Evolutionary conservation across 2,113 vertebrate genomes (phyloP).

Genomic region (Chunga burmeisteri): DNA sequence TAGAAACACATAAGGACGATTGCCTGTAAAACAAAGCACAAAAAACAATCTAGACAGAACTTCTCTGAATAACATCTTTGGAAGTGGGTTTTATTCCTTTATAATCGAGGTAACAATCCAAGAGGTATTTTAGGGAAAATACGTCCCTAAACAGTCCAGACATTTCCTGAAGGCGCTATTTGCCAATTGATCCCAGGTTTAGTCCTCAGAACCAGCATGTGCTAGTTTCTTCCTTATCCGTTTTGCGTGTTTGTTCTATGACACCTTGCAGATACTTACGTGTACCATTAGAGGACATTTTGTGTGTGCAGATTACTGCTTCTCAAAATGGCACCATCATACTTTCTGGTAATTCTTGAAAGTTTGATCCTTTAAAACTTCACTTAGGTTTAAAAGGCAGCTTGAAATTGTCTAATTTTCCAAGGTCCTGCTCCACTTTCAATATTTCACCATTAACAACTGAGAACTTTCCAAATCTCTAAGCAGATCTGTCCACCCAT

Average conservation of each 20-base stretch:
- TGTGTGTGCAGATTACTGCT: background rate
- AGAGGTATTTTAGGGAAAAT: background rate
- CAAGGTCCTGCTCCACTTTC: background rate
- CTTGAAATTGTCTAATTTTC: background rate
- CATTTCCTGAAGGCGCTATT: background rate
- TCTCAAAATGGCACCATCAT: background rate
- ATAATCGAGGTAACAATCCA: background rate
- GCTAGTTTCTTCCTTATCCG: background rate
- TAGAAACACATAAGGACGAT: constrained; percentile 84
- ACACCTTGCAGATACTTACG: background rate
- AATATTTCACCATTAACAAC: background rate
- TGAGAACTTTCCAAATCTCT: background rate
- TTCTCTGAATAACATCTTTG: background rate
- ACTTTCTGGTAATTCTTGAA: background rate
- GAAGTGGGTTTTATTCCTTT: background rate
- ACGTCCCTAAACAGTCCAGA: background rate
- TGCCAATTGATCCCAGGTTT: background rate
- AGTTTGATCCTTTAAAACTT: background rate
- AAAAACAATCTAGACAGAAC: background rate
- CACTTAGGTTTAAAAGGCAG: background rate
- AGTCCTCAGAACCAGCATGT: background rate
- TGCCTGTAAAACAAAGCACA: constrained; percentile 69
- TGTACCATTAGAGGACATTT: background rate
- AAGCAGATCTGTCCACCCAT: background rate
- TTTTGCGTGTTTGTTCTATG: background rate